These are phyloP conservation scores for Nomada lathburiana DNA, from an alignment of 2,888 invertebrate genomes.

Conservation along the genomic window DNA sequence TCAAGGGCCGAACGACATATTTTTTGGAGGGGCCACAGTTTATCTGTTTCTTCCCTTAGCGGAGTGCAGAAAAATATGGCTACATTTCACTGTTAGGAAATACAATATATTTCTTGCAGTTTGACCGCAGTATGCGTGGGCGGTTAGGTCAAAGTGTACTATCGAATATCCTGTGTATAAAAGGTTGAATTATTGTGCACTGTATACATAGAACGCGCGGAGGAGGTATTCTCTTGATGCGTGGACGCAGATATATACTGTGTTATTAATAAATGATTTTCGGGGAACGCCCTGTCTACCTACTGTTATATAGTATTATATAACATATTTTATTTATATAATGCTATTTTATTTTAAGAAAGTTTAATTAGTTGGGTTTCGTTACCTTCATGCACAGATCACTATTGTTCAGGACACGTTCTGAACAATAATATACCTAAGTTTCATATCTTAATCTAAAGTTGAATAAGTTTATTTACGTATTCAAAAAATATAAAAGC, in stretches of 20 bases:
- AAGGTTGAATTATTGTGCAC: background rate
- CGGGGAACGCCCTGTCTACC: too few relatives aligned
- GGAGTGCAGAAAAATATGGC: background rate
- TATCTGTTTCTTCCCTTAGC: background rate
- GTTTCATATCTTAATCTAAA: too few relatives aligned
- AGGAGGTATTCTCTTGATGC: background rate
- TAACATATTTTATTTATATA: too few relatives aligned
- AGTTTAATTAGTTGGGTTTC: too few relatives aligned
- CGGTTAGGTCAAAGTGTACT: background rate
- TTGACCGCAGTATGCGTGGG: background rate
- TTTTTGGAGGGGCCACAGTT: constrained; percentile 18
- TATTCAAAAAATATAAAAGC: too few relatives aligned
- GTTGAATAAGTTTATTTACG: too few relatives aligned
- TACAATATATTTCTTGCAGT: background rate
- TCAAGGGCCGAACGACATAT: constrained; percentile 40
- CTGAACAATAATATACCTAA: too few relatives aligned
- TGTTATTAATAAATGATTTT: too few relatives aligned
- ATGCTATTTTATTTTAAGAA: too few relatives aligned
- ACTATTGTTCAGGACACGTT: too few relatives aligned
- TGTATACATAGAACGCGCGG: background rate
- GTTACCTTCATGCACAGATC: too few relatives aligned
- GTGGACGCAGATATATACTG: background rate
- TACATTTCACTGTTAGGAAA: background rate
- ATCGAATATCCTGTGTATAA: background rate
- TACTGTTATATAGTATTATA: too few relatives aligned